Evolutionary conservation across 2,113 vertebrate genomes (phyloP).

Genomic region (Petroica traversi): DNA sequence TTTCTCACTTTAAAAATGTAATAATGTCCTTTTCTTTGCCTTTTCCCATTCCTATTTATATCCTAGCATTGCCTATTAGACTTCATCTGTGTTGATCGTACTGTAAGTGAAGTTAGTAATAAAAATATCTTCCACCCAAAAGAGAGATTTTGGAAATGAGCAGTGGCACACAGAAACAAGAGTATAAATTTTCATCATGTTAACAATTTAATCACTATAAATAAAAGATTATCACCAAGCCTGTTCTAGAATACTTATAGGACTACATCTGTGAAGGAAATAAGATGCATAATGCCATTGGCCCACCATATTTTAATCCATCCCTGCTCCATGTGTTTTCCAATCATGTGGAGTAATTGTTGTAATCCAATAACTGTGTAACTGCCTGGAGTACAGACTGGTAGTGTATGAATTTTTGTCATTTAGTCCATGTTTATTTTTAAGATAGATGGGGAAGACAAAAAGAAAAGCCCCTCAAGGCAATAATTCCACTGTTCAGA

Average conservation of each 20-base stretch:
- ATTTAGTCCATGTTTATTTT: conserved; percentile 4
- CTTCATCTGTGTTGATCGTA: neutral
- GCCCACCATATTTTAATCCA: neutral
- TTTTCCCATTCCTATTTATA: neutral
- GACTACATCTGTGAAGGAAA: neutral
- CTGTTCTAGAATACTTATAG: neutral
- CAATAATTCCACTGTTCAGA: neutral
- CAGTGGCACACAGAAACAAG: neutral
- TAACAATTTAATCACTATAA: neutral
- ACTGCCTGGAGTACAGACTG: neutral
- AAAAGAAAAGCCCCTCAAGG: neutral
- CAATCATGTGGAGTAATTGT: no score
- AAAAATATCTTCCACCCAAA: neutral
- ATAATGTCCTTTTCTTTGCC: neutral
- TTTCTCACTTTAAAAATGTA: neutral
- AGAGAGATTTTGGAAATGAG: neutral
- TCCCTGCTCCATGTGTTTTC: neutral
- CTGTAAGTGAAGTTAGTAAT: neutral
- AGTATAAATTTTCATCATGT: neutral
- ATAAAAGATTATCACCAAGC: neutral
- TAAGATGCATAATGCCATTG: neutral
- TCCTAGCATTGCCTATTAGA: neutral
- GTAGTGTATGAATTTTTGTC: neutral
- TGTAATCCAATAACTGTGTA: neutral
- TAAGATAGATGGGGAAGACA: neutral